Percentiles rank a stretch among this genome's conserved stretches.
Evolutionary conservation across 2,888 invertebrate genomes (phyloP).

Genomic region (Cephus pulcher): DNA sequence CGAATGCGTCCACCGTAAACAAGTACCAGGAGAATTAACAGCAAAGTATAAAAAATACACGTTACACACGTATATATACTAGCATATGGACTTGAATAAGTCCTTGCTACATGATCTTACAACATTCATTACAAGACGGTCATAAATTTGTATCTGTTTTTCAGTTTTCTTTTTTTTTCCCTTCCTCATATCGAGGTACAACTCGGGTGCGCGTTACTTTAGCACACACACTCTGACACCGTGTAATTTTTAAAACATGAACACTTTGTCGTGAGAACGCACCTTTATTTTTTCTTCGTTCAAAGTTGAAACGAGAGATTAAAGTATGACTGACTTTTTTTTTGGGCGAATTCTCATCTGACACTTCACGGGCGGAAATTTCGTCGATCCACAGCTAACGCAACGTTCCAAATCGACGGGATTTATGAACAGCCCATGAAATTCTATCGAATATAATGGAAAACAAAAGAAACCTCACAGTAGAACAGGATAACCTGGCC

Average conservation of each 20-base stretch:
- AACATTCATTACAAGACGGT: slow-evolving; percentile 5
- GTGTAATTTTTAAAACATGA: neutral
- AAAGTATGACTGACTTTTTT: neutral
- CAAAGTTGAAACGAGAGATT: neutral
- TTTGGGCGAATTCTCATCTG: neutral
- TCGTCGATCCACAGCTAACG: neutral
- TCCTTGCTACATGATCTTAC: neutral
- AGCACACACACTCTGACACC: neutral
- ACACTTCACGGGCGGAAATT: neutral
- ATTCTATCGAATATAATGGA: neutral
- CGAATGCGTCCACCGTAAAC: neutral
- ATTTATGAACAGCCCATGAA: neutral
- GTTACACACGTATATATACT: slow-evolving; percentile 2
- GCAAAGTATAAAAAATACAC: slow-evolving; percentile 7
- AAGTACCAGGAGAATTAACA: neutral
- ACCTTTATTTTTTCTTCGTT: neutral
- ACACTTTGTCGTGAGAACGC: neutral
- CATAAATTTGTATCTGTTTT: neutral
- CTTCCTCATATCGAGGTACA: neutral
- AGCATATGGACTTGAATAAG: neutral
- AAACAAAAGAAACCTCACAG: neutral
- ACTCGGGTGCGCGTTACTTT: neutral
- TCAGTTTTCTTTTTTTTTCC: neutral
- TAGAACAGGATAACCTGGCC: neutral
- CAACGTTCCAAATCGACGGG: neutral